Conservation (phyloP, 1,140 invertebrate species). For the Dendrolimus punctatus region DNA sequence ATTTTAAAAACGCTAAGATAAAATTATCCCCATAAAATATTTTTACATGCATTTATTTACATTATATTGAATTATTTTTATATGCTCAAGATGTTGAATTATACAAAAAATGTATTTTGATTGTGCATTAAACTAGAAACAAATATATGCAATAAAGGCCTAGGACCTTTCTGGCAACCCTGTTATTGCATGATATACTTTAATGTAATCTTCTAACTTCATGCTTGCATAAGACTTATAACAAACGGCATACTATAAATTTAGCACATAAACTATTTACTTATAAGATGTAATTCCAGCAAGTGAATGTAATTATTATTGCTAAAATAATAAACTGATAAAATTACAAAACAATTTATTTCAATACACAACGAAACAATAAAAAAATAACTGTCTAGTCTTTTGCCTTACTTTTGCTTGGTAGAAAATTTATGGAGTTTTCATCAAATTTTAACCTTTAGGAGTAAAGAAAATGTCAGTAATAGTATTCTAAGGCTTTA, state of each 20-base stretch:
- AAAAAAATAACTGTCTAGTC: no score
- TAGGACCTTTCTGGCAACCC: conserved; percentile 10
- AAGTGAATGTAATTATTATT: conserved; percentile 56
- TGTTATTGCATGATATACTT: conserved; percentile 8
- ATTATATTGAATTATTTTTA: conserved; percentile 61
- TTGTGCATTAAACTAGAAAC: conserved; percentile 58
- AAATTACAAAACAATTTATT: conserved; percentile 22
- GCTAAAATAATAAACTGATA: conserved; percentile 51
- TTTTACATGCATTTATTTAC: conserved; percentile 69
- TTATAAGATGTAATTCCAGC: conserved; percentile 43
- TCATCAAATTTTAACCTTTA: no score
- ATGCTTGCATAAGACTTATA: conserved; percentile 27
- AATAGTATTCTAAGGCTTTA: no score
- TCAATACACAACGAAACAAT: background rate
- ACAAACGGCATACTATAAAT: conserved; percentile 50
- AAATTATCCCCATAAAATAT: conserved; percentile 40
- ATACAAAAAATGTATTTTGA: conserved; percentile 36
- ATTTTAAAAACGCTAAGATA: conserved; percentile 46
- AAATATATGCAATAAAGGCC: conserved; percentile 28
- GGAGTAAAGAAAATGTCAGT: no score
- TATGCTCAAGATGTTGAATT: conserved; percentile 50
- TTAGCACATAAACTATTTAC: conserved; percentile 63
- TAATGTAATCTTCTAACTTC: conserved; percentile 11
- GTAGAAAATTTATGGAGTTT: no score
- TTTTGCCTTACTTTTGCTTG: no score